Percentiles rank a stretch among this genome's conserved stretches.
Evolutionary conservation across 23 tunicate species (phyloP).

Genomic region (Ascidia mentula): DNA sequence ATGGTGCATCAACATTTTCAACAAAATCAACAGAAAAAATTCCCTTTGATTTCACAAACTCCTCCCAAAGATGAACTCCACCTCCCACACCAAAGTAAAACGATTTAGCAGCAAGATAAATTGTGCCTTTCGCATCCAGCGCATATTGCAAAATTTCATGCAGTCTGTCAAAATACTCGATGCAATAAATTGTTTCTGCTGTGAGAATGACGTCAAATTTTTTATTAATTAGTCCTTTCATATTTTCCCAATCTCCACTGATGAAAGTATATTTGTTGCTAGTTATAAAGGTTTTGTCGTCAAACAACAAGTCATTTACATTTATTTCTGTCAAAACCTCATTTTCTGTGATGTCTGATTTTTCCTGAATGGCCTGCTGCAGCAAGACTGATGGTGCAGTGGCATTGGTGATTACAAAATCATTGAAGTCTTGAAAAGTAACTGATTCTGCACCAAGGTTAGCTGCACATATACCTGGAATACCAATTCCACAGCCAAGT

Average conservation of each 20-base stretch:
- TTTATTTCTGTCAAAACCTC: neutral
- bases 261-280: constrained; percentile 23
- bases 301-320: neutral
- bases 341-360: neutral
- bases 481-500: constrained; percentile 86
- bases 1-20: constrained; percentile 27
- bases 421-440: constrained; percentile 75
- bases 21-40: constrained; percentile 32
- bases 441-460: constrained; percentile 23
- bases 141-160: constrained; percentile 11
- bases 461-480: constrained; percentile 64
- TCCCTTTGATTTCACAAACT: constrained; percentile 29
- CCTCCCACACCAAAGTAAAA: constrained; percentile 93
- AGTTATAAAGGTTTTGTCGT: neutral
- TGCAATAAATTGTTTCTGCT: constrained; percentile 74
- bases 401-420: constrained; percentile 25
- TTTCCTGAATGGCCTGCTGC: neutral
- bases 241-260: constrained; percentile 62
- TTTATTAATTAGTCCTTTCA: neutral
- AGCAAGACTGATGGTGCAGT: constrained; percentile 54
- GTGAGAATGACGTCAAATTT: constrained; percentile 70
- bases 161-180: constrained; percentile 25
- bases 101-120: constrained; percentile 60
- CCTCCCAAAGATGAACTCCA: constrained; percentile 50
- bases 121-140: constrained; percentile 28